Evolutionary conservation across 2,113 vertebrate genomes (phyloP), one percentile per base, ranked within the genome.

Genomic region (Lates calcarifer): DNA sequence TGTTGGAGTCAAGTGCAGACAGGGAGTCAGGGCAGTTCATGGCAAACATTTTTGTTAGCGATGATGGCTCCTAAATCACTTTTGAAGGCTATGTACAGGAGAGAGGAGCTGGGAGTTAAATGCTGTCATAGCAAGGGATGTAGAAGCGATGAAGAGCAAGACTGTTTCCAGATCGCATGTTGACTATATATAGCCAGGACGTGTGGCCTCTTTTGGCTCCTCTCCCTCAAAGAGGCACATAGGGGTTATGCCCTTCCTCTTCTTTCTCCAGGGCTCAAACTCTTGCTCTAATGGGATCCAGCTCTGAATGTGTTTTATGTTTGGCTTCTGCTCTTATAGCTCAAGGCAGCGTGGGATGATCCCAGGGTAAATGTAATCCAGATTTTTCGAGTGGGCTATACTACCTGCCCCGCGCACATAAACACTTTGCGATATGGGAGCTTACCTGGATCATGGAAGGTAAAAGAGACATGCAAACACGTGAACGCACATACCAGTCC

Each of bases 1-100:
- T 94, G 94, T 93, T 82, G 76, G 78, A 84, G 73, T 87, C 78
- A 79, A 90, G 87, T 74, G 83, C 75, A 88, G 84, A 86, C 81
- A 66, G 77, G 17, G 4, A 71, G 75, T 51, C 68, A 2, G 64
- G 69, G 82, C 81, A 53, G 49, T 72, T 79, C 57, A 66, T 9
- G 39, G 53, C 45, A 77, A 65, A 82, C 60, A 63, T 60, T 90
- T 83, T 77, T 79, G 51, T 58, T 17, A 4, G 47, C 24, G 65
- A 33, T 45, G 61, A 87, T 63, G 60, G 45, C 56, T 77, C 64
- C 47, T 79, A 78, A 90, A 90, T 90, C 79, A 77, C 57, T 79
- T 68, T 60, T 53, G 13, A 37, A 63, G 61, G 70, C 58, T 64
- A 61, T 45, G 60, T 56, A 43, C 4, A 31, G 29, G 66, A 13